Base-by-base conservation (phyloP, 2,888 invertebrate species). In the Eupithecia pulchellata region DNA sequence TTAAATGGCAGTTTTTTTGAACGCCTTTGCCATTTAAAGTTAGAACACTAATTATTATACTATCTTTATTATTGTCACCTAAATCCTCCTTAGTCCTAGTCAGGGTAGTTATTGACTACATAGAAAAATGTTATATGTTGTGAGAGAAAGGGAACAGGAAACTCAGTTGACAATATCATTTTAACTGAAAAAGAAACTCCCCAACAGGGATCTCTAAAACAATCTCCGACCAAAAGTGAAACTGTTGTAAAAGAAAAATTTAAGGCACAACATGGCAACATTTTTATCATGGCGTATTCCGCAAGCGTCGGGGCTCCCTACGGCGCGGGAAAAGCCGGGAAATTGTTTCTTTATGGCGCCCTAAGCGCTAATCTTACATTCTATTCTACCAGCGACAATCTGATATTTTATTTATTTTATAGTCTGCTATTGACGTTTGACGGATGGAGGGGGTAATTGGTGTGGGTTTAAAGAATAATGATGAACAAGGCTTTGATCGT, bases 261-360 rank as follows among this genome's bases (percentile, higher is more conserved):
- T 65, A 69, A 68, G 71, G 60, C 66, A 68, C 68, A 85, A 89
- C 90, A 87, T 86, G 81, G 52, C 52, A 52, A 84, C 86, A 92
- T 89, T 93, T 93, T 91, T 90, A 91, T 92, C 91, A 91, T 90
- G 92, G 86, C 84, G 87, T 86, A 88, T 89, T 90, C 89, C 85
- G 89, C 89, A 90, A 88, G 84, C 84, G 83, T 79, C 77, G 81
- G 73, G 78, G 78, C 83, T 84, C 88, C 89, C 73, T 88, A 52
- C 83, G 81, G 83, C 84, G 87, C 80, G 84, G 87, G 84, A 86
- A 60, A 89, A 84, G 84, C 87, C 87, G 86, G 91, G 85, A 93
- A 93, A 94, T 93, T 93, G 93, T 93, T 94, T 93, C 92, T 93
- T 92, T 92, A 93, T 90, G 86, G 89, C 92, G 84, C 93, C 89